phyloP scores from a whole-genome alignment of 2,113 vertebrate species.

The Edolisoma coerulescens region DNA sequence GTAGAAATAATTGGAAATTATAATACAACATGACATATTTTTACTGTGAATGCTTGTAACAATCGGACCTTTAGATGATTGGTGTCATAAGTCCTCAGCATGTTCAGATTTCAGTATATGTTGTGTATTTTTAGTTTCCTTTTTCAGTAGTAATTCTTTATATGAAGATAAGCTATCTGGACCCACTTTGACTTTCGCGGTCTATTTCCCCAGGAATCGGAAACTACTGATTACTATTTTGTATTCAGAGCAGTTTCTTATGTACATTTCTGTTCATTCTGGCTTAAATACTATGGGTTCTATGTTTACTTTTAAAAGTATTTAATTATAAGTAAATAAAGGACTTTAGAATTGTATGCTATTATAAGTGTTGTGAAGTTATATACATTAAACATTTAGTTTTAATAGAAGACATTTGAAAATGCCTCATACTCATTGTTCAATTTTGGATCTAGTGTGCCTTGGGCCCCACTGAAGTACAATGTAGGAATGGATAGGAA shows the following conservation, averaged over 20 bases:
- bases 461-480: not conserved
- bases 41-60: not conserved
- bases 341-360: not conserved
- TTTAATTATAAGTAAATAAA: not conserved
- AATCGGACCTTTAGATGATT: not conserved
- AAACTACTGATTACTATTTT: not conserved
- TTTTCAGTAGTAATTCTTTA: not conserved
- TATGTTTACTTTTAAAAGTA: not conserved
- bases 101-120: not conserved
- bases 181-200: not conserved
- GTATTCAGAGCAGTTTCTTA: not conserved
- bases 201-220: not conserved
- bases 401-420: not conserved
- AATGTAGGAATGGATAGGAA: not conserved
- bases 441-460: not conserved
- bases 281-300: not conserved
- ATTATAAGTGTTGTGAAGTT: not conserved
- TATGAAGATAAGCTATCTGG: not conserved
- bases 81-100: not conserved
- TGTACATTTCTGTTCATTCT: not conserved
- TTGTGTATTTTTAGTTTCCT: not conserved
- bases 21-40: not conserved
- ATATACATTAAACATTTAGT: not conserved
- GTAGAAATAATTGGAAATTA: not conserved
- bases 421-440: not conserved